Base-by-base conservation (phyloP, 2,888 invertebrate species). In the Drosophila neotestacea region DNA sequence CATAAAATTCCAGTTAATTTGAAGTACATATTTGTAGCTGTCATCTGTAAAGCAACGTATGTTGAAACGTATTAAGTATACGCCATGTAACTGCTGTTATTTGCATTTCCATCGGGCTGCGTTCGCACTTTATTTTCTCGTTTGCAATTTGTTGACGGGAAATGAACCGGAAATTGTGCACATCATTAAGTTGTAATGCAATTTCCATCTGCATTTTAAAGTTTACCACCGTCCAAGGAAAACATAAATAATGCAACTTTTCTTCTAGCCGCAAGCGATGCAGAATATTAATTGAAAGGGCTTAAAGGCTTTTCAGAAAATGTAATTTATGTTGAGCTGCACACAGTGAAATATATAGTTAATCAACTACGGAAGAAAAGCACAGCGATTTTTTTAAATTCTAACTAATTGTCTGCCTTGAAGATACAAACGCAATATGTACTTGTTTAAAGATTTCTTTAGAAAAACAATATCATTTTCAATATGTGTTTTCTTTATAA, bases 161-260 rank as follows among this genome's bases (percentile, higher is more conserved):
- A 88, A 75, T 86, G 65, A 64, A 84, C 36, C 64, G 85, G 88
- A 88, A 83, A 84, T 47, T 88, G 72, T 51, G 64, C 70, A 69
- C 79, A 72, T 78, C 62, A 71, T 70, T 66, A 82, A 72, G 68
- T 64, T 72, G 78, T 47, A 61, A 58, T 55, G 70, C 64, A 50
- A 60, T 56, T 70, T 50, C 42, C 47, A 28, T 22, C 32, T 69
- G 54, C 69, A 55, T 34, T 69, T 28, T 32, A 34, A 22, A 38
- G 41, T 44, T 62, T 44, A 16, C 10, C 30, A 27, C 0, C 4
- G 11, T 42, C 0, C 10, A 36, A 22, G 4, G 10, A 7, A 42
- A 54, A 16, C 59, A 58, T 59, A 39, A 32, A 59, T 55, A 55
- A 59, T 48, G 47, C 47, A 59, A 59, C 9, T 38, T 27, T 3